phyloP scores from a whole-genome alignment of 2,888 invertebrate genomes.

The Bellardia pandia region DNA sequence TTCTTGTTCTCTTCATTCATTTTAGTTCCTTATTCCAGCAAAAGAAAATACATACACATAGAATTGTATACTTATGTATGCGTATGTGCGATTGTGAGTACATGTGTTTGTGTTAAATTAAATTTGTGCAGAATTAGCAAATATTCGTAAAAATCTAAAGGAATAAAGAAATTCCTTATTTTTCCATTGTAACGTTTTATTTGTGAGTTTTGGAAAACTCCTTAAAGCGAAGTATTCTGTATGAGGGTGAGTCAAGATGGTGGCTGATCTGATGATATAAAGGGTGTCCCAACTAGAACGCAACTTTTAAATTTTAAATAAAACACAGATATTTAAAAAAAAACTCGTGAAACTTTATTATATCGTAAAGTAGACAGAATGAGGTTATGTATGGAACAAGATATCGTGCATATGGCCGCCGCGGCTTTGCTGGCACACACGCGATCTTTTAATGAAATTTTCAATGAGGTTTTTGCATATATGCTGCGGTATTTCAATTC shows the following conservation, averaged over 20 bases:
- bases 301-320: too few relatives aligned
- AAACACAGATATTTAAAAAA: too few relatives aligned
- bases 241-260: not conserved
- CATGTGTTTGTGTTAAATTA: conserved; percentile 12
- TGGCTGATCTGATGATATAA: not conserved
- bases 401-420: too few relatives aligned
- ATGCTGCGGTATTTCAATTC: too few relatives aligned
- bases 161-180: not conserved
- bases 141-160: conserved; percentile 17
- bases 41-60: not conserved
- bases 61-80: not conserved
- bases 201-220: not conserved
- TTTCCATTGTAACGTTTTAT: not conserved
- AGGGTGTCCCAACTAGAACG: too few relatives aligned
- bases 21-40: not conserved
- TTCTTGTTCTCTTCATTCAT: not conserved
- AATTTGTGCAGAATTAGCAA: conserved; percentile 64
- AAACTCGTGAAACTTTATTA: too few relatives aligned
- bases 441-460: too few relatives aligned
- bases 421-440: too few relatives aligned
- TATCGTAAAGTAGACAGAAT: too few relatives aligned
- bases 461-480: too few relatives aligned
- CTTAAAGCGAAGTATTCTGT: not conserved
- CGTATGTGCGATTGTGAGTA: not conserved
- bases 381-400: too few relatives aligned